Conservation (phyloP, 2,113 vertebrate species). For the Forbesichthys agassizii region DNA sequence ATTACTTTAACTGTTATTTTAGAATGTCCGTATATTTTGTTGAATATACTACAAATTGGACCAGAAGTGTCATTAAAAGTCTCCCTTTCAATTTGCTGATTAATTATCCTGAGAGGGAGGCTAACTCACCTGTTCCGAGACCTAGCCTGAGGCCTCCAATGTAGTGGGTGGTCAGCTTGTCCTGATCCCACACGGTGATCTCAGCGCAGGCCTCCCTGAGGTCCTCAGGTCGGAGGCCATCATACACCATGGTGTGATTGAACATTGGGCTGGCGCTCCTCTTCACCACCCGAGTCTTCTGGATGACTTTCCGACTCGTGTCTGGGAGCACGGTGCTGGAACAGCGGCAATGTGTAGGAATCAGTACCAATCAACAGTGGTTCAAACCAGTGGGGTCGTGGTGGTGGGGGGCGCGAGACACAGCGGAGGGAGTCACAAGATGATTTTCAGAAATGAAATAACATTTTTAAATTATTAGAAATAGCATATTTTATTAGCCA, state of each 20-base stretch:
- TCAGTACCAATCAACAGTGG: too few relatives aligned
- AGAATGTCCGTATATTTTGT: too few relatives aligned
- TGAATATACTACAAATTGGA: too few relatives aligned
- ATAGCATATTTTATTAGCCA: too few relatives aligned
- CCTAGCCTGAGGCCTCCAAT: conserved; percentile 90
- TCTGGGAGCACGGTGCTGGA: conserved; percentile 88
- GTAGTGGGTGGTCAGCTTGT: conserved; percentile 86
- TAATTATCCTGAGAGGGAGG: neutral
- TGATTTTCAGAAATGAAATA: too few relatives aligned
- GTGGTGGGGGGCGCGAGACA: too few relatives aligned
- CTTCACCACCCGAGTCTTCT: conserved; percentile 87
- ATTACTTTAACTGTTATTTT: too few relatives aligned
- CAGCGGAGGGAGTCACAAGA: too few relatives aligned
- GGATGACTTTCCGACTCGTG: conserved; percentile 84
- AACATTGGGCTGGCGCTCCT: conserved; percentile 86
- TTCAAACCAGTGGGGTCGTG: too few relatives aligned
- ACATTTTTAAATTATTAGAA: too few relatives aligned
- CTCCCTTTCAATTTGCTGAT: neutral
- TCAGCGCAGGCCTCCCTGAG: conserved; percentile 88
- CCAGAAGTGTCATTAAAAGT: too few relatives aligned
- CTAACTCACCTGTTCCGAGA: conserved; percentile 84
- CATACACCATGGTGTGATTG: conserved; percentile 96
- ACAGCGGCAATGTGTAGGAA: neutral
- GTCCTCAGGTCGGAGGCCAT: conserved; percentile 86
- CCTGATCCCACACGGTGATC: conserved; percentile 93